These are phyloP conservation scores for Lepidocolaptes lacrymiger DNA, from an alignment of 2,797 vertebrate genomes.

Conservation along the genomic window DNA sequence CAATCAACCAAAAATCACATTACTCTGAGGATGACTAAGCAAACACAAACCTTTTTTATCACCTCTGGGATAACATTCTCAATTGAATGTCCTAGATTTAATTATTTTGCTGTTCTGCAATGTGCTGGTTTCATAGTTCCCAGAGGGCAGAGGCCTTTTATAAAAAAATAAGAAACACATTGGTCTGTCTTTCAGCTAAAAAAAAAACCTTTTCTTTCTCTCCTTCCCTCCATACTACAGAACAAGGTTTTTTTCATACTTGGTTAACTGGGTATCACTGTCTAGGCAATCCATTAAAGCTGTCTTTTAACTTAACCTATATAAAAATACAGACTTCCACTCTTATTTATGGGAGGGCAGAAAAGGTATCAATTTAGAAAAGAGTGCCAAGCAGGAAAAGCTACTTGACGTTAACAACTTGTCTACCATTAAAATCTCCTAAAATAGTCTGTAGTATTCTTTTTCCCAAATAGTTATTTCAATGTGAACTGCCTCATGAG, in stretches of 20 bases:
- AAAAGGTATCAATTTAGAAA: background rate
- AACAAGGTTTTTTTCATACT: background rate
- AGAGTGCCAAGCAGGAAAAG: background rate
- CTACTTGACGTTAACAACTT: background rate
- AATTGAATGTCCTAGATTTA: background rate
- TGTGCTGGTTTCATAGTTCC: background rate
- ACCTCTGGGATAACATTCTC: background rate
- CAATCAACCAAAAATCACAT: background rate
- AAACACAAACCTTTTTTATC: slow-evolving; percentile 11
- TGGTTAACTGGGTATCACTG: background rate
- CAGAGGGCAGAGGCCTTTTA: background rate
- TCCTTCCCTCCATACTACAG: background rate
- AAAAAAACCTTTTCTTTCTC: background rate
- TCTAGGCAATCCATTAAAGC: background rate
- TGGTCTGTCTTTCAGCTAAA: background rate
- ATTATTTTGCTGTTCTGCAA: slow-evolving; percentile 17
- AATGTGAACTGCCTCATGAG: background rate
- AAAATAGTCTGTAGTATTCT: background rate
- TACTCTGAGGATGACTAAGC: slow-evolving; percentile 10
- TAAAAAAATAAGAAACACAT: background rate
- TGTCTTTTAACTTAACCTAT: background rate
- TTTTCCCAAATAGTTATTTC: background rate
- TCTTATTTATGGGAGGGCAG: background rate
- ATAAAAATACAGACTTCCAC: background rate
- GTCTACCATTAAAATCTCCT: background rate